phyloP scores from a whole-genome alignment of 2,888 invertebrate genomes.

The Cremastinae sp. region DNA sequence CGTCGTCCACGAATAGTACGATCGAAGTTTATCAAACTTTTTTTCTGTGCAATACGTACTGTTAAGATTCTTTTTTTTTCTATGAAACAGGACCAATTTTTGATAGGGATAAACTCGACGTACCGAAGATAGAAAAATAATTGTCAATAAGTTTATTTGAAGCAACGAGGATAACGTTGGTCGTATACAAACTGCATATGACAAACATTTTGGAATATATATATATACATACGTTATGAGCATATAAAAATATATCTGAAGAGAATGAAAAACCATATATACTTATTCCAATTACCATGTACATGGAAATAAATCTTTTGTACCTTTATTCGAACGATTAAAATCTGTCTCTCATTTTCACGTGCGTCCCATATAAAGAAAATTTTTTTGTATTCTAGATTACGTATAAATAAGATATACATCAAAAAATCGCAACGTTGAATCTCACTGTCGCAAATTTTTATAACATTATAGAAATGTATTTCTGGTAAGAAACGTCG shows the following conservation, averaged over 20 bases:
- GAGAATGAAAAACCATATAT: slow-evolving; percentile 67
- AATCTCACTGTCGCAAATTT: no score
- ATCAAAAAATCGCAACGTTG: background rate
- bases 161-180: slow-evolving; percentile 25
- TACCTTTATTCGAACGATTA: slow-evolving; percentile 69
- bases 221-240: slow-evolving; percentile 10
- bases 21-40: slow-evolving; percentile 27
- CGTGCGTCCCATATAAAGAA: slow-evolving; percentile 31
- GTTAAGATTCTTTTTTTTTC: slow-evolving; percentile 27
- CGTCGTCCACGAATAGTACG: slow-evolving; percentile 26
- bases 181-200: slow-evolving; percentile 37
- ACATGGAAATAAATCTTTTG: slow-evolving; percentile 78
- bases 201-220: slow-evolving; percentile 43
- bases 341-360: slow-evolving; percentile 49
- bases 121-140: slow-evolving; percentile 21
- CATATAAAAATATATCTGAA: slow-evolving; percentile 22
- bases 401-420: slow-evolving; percentile 39
- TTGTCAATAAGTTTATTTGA: slow-evolving; percentile 35
- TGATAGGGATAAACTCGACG: slow-evolving; percentile 39
- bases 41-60: slow-evolving; percentile 37
- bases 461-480: no score
- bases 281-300: slow-evolving; percentile 71
- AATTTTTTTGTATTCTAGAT: slow-evolving; percentile 41
- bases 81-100: slow-evolving; percentile 55
- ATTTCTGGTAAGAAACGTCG: no score